Evolutionary conservation across 92 coral and sea anemone species (phyloP), one percentile per base, ranked within the genome.

Genomic region (Palythoa heliodiscus): DNA sequence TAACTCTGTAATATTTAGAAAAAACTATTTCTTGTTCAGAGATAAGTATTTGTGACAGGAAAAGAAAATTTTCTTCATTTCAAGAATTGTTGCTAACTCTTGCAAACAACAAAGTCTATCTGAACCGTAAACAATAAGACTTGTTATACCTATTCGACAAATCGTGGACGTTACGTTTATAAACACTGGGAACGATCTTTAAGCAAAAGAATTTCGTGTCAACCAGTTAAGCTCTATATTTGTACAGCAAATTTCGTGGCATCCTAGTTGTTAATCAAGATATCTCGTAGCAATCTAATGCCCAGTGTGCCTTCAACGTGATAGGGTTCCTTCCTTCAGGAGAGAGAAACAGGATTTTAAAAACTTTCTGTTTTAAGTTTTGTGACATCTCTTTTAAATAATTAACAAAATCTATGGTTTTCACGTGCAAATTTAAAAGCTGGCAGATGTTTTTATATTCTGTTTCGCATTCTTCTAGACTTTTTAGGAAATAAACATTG

Each of bases 311-410:
- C 19, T 19, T 64, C 8, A 7, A 22, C 19, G 12, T 12, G 13
- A 38, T 48, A 74, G 78, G 78, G 29, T 40, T 76, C 67, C 63
- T 25, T 76, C 81, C 81, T 15, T 16, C 40, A 75, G 52, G 20
- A 75, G 64, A 35, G 20, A 35, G 58, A 52, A 19, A 75, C 19
- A 48, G 37, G 3, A 52, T 8, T 52, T 52, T 75, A 64, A 75
- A 25, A 52, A 64, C 80, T 76, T 53, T 52, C 48, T 37, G 35
- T 14, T 20, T 74, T 50, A 14, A 54, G 66, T 39, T 76, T 50
- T 54, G 47, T 54, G 9, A 22, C 8, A 25, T 76, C 37, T 11
- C 80, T 76, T 76, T 54, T 76, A 76, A 76, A 76, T 76, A 52
- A 52, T 76, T 76, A 52, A 76, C 47, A 35, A 58, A 53, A 14